Evolutionary conservation across 2,797 vertebrate genomes (phyloP).

Genomic region (Onychomys arenicola): DNA sequence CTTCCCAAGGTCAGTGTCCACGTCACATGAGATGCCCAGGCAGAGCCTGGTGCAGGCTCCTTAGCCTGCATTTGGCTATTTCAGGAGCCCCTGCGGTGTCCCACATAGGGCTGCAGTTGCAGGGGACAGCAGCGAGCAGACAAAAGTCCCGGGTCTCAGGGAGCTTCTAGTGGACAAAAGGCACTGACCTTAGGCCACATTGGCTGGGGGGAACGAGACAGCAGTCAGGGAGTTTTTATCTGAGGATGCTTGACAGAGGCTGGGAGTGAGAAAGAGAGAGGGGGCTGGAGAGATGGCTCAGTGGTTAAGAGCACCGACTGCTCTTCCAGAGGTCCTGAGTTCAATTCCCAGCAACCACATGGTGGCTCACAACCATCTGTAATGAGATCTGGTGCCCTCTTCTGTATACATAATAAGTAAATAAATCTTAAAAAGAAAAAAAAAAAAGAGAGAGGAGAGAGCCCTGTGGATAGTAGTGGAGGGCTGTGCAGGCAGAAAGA

Average conservation of each 20-base stretch:
- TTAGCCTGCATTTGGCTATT: neutral
- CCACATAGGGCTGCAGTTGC: neutral
- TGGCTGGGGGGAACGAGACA: too few relatives aligned
- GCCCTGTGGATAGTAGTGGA: neutral
- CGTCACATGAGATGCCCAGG: neutral
- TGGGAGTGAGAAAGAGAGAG: neutral
- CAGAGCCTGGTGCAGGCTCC: neutral
- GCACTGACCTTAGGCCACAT: neutral
- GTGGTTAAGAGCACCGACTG: too few relatives aligned
- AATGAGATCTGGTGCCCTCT: too few relatives aligned
- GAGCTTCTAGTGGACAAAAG: neutral
- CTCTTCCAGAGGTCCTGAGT: too few relatives aligned
- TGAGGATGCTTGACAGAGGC: neutral
- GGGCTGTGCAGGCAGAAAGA: neutral
- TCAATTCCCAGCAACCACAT: too few relatives aligned
- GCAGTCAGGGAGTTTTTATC: neutral
- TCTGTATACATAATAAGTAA: too few relatives aligned
- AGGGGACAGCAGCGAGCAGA: neutral
- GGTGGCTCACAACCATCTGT: too few relatives aligned
- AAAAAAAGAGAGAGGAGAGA: too few relatives aligned
- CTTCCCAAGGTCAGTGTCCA: neutral
- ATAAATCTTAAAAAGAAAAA: too few relatives aligned
- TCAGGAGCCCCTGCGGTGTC: neutral
- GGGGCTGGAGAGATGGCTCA: too few relatives aligned
- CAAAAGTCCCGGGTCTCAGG: neutral